These are phyloP conservation scores for Triplophysa tibetana DNA, from an alignment of 2,113 vertebrate species.

Conservation along the genomic window DNA sequence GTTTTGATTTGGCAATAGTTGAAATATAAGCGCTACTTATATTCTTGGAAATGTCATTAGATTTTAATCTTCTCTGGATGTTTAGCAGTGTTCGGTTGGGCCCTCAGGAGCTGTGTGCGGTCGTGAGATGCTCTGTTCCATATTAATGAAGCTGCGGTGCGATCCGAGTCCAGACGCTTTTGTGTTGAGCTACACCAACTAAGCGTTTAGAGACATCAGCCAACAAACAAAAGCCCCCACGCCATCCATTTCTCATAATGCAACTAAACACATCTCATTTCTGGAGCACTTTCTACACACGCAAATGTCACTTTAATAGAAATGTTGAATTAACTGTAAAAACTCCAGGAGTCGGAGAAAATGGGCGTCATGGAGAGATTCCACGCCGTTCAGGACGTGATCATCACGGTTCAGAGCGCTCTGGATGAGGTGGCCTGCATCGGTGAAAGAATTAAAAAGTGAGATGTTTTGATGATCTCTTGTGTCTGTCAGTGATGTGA, in stretches of 20 bases:
- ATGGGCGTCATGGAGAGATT: constrained; percentile 93
- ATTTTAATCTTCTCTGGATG: too few relatives aligned
- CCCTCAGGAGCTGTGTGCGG: neutral
- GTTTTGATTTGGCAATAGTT: neutral
- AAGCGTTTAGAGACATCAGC: constrained; percentile 24
- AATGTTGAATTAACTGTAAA: neutral
- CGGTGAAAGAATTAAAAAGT: constrained; percentile 94
- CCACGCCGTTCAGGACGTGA: constrained; percentile 95
- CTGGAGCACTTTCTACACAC: neutral
- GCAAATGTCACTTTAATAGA: neutral
- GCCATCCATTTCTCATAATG: constrained; percentile 18
- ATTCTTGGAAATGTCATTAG: neutral
- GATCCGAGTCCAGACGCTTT: constrained; percentile 18
- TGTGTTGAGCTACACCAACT: constrained; percentile 37
- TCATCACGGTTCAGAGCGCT: constrained; percentile 88
- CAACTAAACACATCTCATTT: neutral
- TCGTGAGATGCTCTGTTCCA: constrained; percentile 26
- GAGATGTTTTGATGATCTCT: constrained; percentile 54
- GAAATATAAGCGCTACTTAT: neutral
- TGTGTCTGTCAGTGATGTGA: too few relatives aligned
- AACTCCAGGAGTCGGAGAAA: constrained; percentile 83
- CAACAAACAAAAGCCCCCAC: constrained; percentile 26
- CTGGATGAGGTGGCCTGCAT: constrained; percentile 89
- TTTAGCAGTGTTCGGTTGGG: neutral
- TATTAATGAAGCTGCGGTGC: constrained; percentile 41